phyloP scores from a whole-genome alignment of 2,797 vertebrate species.

The Mus minutoides region DNA sequence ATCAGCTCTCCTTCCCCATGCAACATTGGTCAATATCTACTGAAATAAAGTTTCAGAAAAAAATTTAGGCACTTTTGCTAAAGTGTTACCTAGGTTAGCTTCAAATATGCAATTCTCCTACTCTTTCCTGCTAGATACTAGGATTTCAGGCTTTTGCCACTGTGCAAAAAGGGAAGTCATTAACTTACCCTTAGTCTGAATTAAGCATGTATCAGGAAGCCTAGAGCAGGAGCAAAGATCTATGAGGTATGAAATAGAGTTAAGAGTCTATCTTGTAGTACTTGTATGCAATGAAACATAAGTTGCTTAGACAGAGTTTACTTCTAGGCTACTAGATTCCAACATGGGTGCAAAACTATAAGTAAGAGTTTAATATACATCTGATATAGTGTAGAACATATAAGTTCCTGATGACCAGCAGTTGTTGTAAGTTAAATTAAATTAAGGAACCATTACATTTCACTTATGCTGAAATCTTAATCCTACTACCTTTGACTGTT shows the following conservation, averaged over 20 bases:
- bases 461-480: neutral
- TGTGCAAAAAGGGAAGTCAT: neutral
- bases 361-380: neutral
- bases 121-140: neutral
- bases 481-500: neutral
- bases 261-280: neutral
- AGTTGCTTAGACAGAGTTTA: neutral
- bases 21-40: neutral
- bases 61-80: neutral
- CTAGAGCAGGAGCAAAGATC: conserved; percentile 12
- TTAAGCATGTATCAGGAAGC: neutral
- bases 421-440: neutral
- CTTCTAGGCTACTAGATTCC: neutral
- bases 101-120: neutral
- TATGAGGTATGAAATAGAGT: neutral
- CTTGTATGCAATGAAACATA: neutral
- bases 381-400: conserved; percentile 8
- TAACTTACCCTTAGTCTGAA: conserved; percentile 8
- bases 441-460: neutral
- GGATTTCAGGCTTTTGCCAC: neutral
- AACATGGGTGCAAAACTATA: neutral
- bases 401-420: neutral
- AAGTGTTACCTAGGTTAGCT: neutral
- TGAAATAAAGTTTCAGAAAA: neutral
- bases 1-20: neutral